phyloP scores from a whole-genome alignment of 2,888 invertebrate genomes.

The Melinopterus prodromus region DNA sequence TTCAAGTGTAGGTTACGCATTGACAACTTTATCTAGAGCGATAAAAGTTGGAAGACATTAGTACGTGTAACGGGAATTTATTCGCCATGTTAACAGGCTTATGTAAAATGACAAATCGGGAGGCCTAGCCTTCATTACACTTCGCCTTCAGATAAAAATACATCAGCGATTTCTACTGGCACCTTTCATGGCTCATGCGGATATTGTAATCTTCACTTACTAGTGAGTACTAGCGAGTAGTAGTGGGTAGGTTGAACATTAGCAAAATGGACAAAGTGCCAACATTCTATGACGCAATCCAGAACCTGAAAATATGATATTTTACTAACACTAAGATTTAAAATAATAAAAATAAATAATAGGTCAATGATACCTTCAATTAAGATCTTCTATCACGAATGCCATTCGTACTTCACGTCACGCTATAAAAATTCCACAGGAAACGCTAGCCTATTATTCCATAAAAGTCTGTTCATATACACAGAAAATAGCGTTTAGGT shows the following conservation, averaged over 20 bases:
- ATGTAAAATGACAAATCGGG: conserved; percentile 4
- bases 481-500: too few relatives aligned
- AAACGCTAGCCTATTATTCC: too few relatives aligned
- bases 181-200: neutral
- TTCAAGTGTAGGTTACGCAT: neutral
- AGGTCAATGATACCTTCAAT: too few relatives aligned
- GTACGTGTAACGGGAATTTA: neutral
- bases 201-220: neutral
- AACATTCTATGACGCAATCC: too few relatives aligned
- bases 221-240: neutral
- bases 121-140: neutral
- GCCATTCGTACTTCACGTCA: too few relatives aligned
- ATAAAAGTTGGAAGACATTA: conserved; percentile 4
- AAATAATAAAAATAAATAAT: too few relatives aligned
- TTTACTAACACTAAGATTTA: too few relatives aligned
- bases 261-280: neutral
- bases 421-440: too few relatives aligned
- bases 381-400: too few relatives aligned
- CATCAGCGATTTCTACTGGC: neutral
- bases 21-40: neutral
- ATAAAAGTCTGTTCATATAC: too few relatives aligned
- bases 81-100: neutral
- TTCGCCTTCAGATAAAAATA: neutral
- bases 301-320: too few relatives aligned
- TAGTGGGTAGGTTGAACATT: neutral